Conservation (phyloP, 1,140 invertebrate species). For the Palaemon carinicauda region DNA sequence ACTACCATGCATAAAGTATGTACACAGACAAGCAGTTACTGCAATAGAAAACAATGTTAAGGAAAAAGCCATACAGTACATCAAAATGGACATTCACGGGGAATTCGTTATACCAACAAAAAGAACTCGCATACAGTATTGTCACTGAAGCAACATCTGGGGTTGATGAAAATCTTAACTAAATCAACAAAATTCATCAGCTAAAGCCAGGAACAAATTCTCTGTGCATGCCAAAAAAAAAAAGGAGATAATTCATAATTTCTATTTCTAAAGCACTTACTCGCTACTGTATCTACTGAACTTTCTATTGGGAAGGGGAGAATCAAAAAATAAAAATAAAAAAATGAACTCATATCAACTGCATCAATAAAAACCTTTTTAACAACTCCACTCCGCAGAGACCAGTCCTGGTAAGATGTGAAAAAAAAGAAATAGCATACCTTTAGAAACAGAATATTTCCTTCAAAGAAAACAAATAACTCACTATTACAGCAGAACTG, state of each 20-base stretch:
- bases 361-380: slow-evolving; percentile 57
- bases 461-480: background rate
- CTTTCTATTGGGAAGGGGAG: slow-evolving; percentile 21
- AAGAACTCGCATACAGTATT: no score
- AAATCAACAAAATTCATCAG: no score
- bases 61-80: no score
- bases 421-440: slow-evolving; percentile 31
- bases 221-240: no score
- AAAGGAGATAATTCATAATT: background rate
- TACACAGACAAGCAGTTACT: no score
- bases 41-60: no score
- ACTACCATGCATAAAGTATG: background rate
- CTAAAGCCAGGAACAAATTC: no score
- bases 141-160: no score
- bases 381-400: slow-evolving; percentile 56
- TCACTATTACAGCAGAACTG: background rate
- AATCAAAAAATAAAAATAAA: slow-evolving; percentile 30
- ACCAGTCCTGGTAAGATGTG: slow-evolving; percentile 58
- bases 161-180: no score
- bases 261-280: slow-evolving; percentile 27
- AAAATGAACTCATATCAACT: slow-evolving; percentile 8
- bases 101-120: no score
- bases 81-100: no score
- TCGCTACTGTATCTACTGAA: slow-evolving; percentile 12
- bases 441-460: background rate